A percentile compares a stretch with the other conserved stretches of the same genome.
These are phyloP conservation scores for Paracentrotus lividus DNA, from an alignment of 53 echinoderm and acorn worm genomes.

Conservation along the genomic window DNA sequence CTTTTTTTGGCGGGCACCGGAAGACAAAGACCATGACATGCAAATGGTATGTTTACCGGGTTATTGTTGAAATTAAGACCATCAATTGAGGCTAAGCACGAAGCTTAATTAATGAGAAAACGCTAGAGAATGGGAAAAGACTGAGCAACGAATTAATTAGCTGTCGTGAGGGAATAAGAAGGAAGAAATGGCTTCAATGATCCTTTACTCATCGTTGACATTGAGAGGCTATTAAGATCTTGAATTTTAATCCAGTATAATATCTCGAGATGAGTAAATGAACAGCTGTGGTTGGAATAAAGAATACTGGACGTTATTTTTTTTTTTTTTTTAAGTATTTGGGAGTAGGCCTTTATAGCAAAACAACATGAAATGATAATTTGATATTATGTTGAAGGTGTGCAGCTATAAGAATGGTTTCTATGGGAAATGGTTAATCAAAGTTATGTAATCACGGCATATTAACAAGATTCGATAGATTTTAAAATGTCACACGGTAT, in stretches of 20 bases:
- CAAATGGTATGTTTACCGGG: slow-evolving; percentile 4
- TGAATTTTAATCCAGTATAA: not conserved
- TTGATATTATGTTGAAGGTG: no score
- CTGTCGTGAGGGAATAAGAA: slow-evolving; percentile 4
- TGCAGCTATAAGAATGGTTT: no score
- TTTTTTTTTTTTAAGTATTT: no score
- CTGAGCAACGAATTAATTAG: slow-evolving; percentile 25
- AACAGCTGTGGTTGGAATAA: not conserved
- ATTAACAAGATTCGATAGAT: no score
- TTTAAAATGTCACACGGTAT: no score
- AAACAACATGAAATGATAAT: no score
- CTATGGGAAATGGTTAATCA: no score
- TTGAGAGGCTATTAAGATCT: not conserved
- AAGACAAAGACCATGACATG: slow-evolving; percentile 32
- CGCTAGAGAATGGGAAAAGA: not conserved
- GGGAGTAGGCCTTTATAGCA: no score
- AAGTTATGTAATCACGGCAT: no score
- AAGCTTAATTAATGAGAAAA: slow-evolving; percentile 60
- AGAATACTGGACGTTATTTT: no score
- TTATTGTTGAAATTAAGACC: slow-evolving; percentile 17
- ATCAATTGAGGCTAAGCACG: not conserved
- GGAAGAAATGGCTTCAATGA: not conserved
- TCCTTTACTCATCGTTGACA: slow-evolving; percentile 39
- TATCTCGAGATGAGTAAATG: not conserved
- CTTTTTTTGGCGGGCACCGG: not conserved